phyloP scores from a whole-genome alignment of 1,140 invertebrate species.

The Platyscapa corneri region DNA sequence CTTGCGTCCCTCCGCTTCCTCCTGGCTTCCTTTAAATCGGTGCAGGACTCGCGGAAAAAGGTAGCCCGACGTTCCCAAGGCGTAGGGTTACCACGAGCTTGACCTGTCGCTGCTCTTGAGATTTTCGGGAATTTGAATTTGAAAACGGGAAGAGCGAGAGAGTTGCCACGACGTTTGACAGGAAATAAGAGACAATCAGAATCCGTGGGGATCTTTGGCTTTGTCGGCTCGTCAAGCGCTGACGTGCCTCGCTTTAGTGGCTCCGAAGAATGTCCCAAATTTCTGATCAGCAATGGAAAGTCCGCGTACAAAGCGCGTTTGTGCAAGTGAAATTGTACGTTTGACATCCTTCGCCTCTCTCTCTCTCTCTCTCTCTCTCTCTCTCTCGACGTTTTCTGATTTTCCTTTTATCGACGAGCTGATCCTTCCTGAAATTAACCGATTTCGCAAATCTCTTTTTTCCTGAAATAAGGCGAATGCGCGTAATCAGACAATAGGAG shows the following conservation, averaged over 20 bases:
- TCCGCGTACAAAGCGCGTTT: background rate
- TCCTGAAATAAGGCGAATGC: too few species aligned
- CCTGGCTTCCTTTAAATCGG: too few species aligned
- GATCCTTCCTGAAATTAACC: too few species aligned
- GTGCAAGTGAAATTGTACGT: background rate
- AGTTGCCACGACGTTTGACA: constrained; percentile 58
- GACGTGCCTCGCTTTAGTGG: background rate
- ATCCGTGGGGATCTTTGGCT: constrained; percentile 60
- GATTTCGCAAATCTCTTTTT: too few species aligned
- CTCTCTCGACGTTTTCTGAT: background rate
- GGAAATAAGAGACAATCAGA: constrained; percentile 73
- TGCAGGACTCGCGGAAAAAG: constrained; percentile 36
- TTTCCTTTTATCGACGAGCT: background rate
- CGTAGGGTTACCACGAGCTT: constrained; percentile 67
- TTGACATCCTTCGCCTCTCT: background rate
- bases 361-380: too few species aligned
- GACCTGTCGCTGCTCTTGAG: constrained; percentile 29
- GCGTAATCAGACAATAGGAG: too few species aligned
- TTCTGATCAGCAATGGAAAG: background rate
- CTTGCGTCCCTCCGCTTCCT: too few species aligned
- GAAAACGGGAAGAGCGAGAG: constrained; percentile 48
- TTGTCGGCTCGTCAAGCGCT: constrained; percentile 65
- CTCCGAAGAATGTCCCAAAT: background rate
- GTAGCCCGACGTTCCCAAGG: constrained; percentile 68
- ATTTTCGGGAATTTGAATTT: constrained; percentile 66